A percentile compares a stretch with the other conserved stretches of the same genome.
phyloP scores from a whole-genome alignment of 2,888 invertebrate species.

The Eupithecia inturbata region DNA sequence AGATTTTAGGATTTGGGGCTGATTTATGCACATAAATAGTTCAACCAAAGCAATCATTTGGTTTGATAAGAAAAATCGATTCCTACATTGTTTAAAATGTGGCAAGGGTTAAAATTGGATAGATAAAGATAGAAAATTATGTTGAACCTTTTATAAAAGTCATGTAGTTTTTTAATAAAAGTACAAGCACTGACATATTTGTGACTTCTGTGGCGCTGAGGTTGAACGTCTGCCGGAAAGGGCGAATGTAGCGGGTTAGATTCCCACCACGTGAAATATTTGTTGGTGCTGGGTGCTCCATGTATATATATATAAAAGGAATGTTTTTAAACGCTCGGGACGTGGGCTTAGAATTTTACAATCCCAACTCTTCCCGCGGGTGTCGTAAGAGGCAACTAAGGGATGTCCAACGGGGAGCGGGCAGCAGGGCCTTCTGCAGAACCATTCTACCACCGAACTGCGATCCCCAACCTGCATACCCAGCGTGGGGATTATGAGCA shows the following conservation, averaged over 20 bases:
- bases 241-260: not conserved
- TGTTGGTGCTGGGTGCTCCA: not conserved
- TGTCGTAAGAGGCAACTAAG: no score
- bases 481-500: no score
- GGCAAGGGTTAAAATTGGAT: not conserved
- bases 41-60: not conserved
- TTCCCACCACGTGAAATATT: not conserved
- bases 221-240: not conserved
- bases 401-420: no score
- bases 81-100: not conserved
- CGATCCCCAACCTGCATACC: no score
- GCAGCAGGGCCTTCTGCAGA: no score
- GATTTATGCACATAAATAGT: not conserved
- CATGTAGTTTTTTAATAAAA: not conserved
- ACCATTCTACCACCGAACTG: no score
- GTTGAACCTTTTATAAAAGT: not conserved
- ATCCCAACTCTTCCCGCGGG: no score
- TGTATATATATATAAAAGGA: not conserved
- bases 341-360: no score
- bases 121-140: not conserved
- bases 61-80: constrained; percentile 1
- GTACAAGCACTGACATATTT: not conserved
- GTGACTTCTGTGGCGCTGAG: not conserved
- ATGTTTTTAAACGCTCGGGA: no score
- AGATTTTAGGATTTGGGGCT: not conserved